Evolutionary conservation across 2,888 invertebrate genomes (phyloP), one percentile per base, ranked within the genome.

Genomic region (Cosmia trapezina): DNA sequence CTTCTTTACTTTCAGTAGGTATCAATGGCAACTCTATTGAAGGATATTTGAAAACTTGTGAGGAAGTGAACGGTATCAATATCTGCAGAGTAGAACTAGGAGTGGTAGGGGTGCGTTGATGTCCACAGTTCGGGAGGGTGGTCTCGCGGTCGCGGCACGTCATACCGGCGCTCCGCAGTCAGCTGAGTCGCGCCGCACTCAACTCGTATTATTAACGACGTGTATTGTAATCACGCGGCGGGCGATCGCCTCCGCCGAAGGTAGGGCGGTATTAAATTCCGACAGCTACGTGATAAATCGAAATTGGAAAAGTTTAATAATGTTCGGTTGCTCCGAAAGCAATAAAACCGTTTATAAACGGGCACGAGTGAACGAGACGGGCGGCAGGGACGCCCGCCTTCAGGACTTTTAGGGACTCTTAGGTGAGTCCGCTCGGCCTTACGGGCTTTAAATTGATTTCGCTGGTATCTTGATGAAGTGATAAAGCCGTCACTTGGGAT

Each of bases 281-380:
- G 96, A 96, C 96, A 96, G 96, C 96, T 96, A 96, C 96, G 96
- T 96, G 96, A 96, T 96, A 96, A 96, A 96, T 96, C 96, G 96
- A 96, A 96, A 96, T 96, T 96, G 96, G 96, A 96, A 96, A 96
- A 96, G 96, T 96, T 96, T 96, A 96, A 96, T 96, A 96, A 96
- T 96, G 96, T 96, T 96, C 96, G 96, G 96, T 96, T 96, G 96
- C 96, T 96, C 96, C 96, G 95, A 96, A 96, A 95, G 96, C 96
- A 96, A 96, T 96, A 96, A 96, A 96, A 96, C 95, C 96, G 96
- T 96, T 96, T 96, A 96, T 95, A 96, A 96, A 95, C 95, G 96
- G 96, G 96, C 95, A 93, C 94, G 94, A 94, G 96, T 94, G 95
- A 95, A 94, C 95, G 95, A 95, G 94, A 95, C 95, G 95, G 94